Percentiles rank a stretch among this genome's conserved stretches.
These are phyloP conservation scores for Globodera rostochiensis DNA, from an alignment of 1,140 invertebrate genomes.

Conservation along the genomic window DNA sequence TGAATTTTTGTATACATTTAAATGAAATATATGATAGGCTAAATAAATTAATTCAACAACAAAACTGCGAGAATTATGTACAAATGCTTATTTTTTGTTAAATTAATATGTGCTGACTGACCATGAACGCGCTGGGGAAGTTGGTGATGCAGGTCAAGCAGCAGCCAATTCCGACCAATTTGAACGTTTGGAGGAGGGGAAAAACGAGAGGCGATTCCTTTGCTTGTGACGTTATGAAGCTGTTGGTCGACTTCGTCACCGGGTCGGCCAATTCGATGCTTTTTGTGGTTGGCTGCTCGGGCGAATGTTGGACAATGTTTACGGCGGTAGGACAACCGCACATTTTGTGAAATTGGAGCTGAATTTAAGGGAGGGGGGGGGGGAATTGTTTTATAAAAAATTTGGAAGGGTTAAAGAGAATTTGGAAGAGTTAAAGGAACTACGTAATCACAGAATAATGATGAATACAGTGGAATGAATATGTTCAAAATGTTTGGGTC, in stretches of 20 bases:
- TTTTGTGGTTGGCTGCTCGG: neutral
- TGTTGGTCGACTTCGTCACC: neutral
- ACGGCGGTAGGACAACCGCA: neutral
- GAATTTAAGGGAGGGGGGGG: neutral
- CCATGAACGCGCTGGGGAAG: constrained; percentile 52
- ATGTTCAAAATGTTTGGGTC: neutral
- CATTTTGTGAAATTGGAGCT: neutral
- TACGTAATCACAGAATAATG: neutral
- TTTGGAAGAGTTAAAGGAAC: neutral
- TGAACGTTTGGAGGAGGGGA: constrained; percentile 28
- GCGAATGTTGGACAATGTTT: neutral
- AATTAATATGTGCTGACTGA: constrained; percentile 25
- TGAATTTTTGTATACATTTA: too few species aligned
- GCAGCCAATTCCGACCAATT: constrained; percentile 50
- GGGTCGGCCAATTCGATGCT: neutral
- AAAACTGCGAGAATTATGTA: too few species aligned
- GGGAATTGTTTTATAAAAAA: neutral
- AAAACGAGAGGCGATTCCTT: neutral
- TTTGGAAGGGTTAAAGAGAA: neutral
- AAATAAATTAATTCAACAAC: too few species aligned
- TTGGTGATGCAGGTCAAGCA: constrained; percentile 62
- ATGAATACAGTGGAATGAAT: neutral
- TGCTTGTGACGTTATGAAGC: neutral
- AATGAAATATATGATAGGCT: too few species aligned
- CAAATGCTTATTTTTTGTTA: too few species aligned